A percentile compares a stretch with the other conserved stretches of the same genome.
These are phyloP conservation scores for Mycetomoellerius zeteki DNA, from an alignment of 1,140 invertebrate genomes.

Conservation along the genomic window DNA sequence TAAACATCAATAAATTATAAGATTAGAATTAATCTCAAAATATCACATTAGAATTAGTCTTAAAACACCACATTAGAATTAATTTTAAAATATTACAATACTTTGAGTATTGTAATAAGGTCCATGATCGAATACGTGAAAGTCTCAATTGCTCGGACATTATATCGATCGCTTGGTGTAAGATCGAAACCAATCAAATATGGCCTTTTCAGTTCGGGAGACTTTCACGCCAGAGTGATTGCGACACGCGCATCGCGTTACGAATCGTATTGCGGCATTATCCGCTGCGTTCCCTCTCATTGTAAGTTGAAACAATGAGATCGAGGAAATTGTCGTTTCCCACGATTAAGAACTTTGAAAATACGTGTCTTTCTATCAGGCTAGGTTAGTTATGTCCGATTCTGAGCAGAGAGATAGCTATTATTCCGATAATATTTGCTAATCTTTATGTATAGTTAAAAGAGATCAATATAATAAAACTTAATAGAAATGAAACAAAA, in stretches of 20 bases:
- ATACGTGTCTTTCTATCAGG: conserved; percentile 10
- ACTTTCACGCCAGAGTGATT: conserved; percentile 56
- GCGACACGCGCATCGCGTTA: conserved; percentile 51
- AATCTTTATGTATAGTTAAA: conserved; percentile 6
- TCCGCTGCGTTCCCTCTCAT: conserved; percentile 37
- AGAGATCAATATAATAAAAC: not conserved
- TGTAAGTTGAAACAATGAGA: conserved; percentile 59
- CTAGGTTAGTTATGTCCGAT: conserved; percentile 11
- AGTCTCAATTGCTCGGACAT: conserved; percentile 3
- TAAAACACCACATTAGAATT: not conserved
- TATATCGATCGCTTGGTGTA: conserved; percentile 32
- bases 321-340: conserved; percentile 60
- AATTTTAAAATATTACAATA: not conserved
- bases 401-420: not conserved
- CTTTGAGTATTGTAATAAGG: not conserved
- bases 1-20: not conserved
- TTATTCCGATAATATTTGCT: conserved; percentile 14
- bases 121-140: conserved; percentile 22
- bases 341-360: conserved; percentile 53
- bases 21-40: not conserved
- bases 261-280: conserved; percentile 61
- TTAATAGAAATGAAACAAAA: not conserved
- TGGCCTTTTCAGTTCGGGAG: conserved; percentile 44
- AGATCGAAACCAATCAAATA: conserved; percentile 62
- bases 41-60: not conserved